Percentiles rank a stretch among this genome's conserved stretches.
These are phyloP conservation scores for Cyprinodon variegatus DNA, from an alignment of 2,113 vertebrate species.

Conservation along the genomic window DNA sequence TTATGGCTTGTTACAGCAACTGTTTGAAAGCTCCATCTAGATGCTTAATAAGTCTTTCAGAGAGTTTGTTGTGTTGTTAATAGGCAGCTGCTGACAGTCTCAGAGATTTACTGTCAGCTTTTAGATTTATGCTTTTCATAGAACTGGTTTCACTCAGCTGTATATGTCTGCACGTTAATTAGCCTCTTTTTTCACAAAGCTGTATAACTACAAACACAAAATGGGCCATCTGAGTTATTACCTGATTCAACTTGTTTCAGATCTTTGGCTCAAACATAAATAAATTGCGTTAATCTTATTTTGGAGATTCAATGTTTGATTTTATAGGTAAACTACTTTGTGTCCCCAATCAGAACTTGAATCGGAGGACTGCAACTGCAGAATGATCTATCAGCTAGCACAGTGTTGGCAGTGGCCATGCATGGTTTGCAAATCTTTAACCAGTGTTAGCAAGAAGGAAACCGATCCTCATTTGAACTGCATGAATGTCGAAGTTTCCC, in stretches of 20 bases:
- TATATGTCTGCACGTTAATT: background rate
- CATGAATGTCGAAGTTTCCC: no score
- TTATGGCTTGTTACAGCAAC: background rate
- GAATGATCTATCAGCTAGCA: no score
- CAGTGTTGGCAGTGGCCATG: no score
- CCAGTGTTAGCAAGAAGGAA: no score
- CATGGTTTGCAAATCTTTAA: no score
- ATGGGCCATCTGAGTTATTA: background rate
- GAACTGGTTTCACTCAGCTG: conserved; percentile 25
- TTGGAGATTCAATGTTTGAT: no score
- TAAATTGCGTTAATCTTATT: no score
- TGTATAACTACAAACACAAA: background rate
- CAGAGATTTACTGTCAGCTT: conserved; percentile 23
- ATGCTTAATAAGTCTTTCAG: conserved; percentile 17
- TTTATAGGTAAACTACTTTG: no score
- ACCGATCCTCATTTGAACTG: no score
- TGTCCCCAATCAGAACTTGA: no score
- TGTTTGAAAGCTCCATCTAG: conserved; percentile 21
- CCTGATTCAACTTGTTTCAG: background rate
- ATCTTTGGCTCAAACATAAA: no score
- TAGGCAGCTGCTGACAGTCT: conserved; percentile 35
- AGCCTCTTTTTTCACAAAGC: background rate
- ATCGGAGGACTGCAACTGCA: no score
- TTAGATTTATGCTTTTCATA: conserved; percentile 24
- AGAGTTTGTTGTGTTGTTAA: conserved; percentile 12